phyloP scores from a whole-genome alignment of 2,113 vertebrate genomes.

The Mustela lutreola region DNA sequence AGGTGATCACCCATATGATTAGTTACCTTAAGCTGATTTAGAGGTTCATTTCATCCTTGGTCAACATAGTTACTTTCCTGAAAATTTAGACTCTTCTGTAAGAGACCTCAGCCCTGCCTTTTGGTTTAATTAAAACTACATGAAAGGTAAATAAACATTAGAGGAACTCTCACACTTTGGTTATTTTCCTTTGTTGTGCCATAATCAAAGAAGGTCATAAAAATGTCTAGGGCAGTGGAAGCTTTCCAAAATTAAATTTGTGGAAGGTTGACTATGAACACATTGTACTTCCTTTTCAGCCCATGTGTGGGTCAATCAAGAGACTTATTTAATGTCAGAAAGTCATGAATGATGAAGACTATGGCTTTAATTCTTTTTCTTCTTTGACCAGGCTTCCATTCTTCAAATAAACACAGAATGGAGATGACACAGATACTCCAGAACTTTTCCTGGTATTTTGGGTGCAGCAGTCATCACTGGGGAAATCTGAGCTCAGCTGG shows the following conservation, averaged over 20 bases:
- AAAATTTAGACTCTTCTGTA: neutral
- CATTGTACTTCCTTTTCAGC: neutral
- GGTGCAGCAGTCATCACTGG: neutral
- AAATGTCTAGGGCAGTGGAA: neutral
- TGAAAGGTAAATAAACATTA: neutral
- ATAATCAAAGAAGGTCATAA: neutral
- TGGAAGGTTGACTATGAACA: neutral
- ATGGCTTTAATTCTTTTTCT: neutral
- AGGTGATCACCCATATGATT: neutral
- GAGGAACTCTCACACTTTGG: neutral
- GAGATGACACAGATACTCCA: neutral
- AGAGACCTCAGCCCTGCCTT: neutral
- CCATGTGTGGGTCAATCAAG: neutral
- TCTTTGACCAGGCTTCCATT: neutral
- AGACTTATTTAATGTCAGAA: neutral
- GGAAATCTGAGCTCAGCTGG: slow-evolving; percentile 20
- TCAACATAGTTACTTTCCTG: neutral
- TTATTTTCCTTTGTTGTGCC: neutral
- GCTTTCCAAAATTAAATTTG: slow-evolving; percentile 12
- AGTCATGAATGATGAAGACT: neutral
- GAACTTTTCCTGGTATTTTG: neutral
- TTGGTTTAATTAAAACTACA: slow-evolving; percentile 32
- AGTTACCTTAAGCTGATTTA: neutral
- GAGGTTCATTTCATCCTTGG: neutral
- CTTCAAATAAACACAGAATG: neutral